Evolutionary conservation across 2,797 vertebrate species (phyloP).

Genomic region (Acipenser ruthenus): DNA sequence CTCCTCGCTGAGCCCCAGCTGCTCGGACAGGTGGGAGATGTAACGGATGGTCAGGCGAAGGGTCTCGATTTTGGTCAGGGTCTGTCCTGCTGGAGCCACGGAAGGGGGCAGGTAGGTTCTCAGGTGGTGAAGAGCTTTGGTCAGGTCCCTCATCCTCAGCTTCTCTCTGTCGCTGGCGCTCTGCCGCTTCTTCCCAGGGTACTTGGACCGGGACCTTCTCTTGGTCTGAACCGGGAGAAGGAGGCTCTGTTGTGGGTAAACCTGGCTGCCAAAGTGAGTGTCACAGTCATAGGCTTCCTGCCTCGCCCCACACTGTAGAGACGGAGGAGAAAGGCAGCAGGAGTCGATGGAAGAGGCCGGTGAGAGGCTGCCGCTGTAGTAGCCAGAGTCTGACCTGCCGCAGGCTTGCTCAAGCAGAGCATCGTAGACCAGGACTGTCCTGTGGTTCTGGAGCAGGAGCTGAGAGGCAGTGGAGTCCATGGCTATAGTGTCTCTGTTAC

Average conservation of each 20-base stretch:
- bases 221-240: constrained; percentile 11
- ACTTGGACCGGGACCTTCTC: constrained; percentile 39
- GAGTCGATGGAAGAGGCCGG: constrained; percentile 62
- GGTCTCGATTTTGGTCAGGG: constrained; percentile 73
- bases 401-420: constrained; percentile 39
- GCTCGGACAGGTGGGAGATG: constrained; percentile 54
- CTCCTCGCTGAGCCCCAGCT: constrained; percentile 63
- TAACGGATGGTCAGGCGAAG: constrained; percentile 62
- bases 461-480: constrained; percentile 45
- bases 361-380: constrained; percentile 54
- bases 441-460: constrained; percentile 43
- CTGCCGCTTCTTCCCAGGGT: constrained; percentile 50
- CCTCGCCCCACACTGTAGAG: constrained; percentile 22
- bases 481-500: constrained; percentile 23
- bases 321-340: constrained; percentile 45
- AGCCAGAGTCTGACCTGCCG: constrained; percentile 45
- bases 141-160: constrained; percentile 68
- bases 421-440: constrained; percentile 38
- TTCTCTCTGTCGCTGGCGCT: constrained; percentile 66
- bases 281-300: constrained; percentile 29
- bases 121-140: constrained; percentile 59
- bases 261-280: constrained; percentile 17
- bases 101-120: constrained; percentile 62
- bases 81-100: constrained; percentile 60
- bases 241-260: neutral